phyloP scores from a whole-genome alignment of 2,888 invertebrate genomes.

The Apamea epomidion region DNA sequence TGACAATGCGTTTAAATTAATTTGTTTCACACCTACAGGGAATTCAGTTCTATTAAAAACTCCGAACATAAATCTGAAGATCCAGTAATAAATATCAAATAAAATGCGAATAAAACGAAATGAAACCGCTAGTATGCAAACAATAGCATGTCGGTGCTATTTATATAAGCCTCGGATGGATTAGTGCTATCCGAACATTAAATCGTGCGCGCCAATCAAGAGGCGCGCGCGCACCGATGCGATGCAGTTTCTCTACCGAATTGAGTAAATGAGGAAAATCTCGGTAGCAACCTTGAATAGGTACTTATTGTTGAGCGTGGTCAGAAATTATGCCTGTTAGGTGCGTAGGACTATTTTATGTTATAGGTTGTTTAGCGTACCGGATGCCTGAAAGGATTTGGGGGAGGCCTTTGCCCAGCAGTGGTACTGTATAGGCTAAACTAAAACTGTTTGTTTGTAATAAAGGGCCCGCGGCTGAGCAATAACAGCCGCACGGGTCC shows the following conservation, averaged over 20 bases:
- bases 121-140: constrained; percentile 42
- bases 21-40: constrained; percentile 26
- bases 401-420: no score
- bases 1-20: constrained; percentile 29
- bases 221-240: constrained; percentile 37
- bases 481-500: neutral
- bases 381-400: no score
- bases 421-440: no score
- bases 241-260: constrained; percentile 35
- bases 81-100: constrained; percentile 28
- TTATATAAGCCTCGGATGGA: constrained; percentile 69
- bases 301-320: neutral
- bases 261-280: constrained; percentile 45
- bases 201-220: constrained; percentile 70
- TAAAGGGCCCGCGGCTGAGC: neutral
- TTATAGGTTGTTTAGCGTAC: neutral
- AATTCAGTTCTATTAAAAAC: constrained; percentile 30
- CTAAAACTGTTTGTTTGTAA: neutral
- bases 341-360: neutral
- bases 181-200: constrained; percentile 69
- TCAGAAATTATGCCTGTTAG: neutral
- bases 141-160: constrained; percentile 55
- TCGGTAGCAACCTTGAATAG: constrained; percentile 16
- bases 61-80: constrained; percentile 29
- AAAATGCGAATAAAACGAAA: constrained; percentile 20